These are phyloP conservation scores for Anneissia japonica DNA, from an alignment of 35 echinoderm and acorn worm species.

Conservation along the genomic window DNA sequence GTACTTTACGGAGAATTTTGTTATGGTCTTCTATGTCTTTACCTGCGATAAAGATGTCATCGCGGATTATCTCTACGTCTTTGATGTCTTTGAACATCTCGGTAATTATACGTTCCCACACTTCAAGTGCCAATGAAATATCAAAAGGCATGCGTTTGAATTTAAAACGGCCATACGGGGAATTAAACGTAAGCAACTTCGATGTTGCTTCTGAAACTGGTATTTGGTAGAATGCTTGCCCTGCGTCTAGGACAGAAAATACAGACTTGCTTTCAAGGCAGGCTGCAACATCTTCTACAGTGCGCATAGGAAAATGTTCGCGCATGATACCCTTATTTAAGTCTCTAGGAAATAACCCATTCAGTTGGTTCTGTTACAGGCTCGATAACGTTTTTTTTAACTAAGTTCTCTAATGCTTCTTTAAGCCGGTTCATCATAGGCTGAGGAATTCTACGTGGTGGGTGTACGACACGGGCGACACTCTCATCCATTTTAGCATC, in stretches of 20 bases:
- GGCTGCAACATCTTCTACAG: constrained; percentile 1
- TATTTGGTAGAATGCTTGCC: constrained; percentile 14
- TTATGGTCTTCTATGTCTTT: background rate
- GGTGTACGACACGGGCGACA: no score
- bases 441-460: constrained; percentile 7
- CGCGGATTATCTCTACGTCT: background rate
- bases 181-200: constrained; percentile 1
- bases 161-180: constrained; percentile 16
- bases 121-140: background rate
- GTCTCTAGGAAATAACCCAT: constrained; percentile 50
- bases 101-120: background rate
- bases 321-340: background rate
- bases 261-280: background rate
- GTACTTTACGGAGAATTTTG: background rate
- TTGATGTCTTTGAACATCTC: background rate
- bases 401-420: constrained; percentile 1
- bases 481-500: no score
- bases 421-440: background rate
- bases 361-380: constrained; percentile 34
- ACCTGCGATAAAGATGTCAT: background rate
- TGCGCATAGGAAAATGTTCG: constrained; percentile 14
- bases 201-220: background rate
- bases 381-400: background rate
- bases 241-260: background rate
- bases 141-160: constrained; percentile 4